Percentiles rank a stretch among this genome's conserved stretches.
phyloP scores from a whole-genome alignment of 2,888 invertebrate genomes.

The Eupelmus urozonus region DNA sequence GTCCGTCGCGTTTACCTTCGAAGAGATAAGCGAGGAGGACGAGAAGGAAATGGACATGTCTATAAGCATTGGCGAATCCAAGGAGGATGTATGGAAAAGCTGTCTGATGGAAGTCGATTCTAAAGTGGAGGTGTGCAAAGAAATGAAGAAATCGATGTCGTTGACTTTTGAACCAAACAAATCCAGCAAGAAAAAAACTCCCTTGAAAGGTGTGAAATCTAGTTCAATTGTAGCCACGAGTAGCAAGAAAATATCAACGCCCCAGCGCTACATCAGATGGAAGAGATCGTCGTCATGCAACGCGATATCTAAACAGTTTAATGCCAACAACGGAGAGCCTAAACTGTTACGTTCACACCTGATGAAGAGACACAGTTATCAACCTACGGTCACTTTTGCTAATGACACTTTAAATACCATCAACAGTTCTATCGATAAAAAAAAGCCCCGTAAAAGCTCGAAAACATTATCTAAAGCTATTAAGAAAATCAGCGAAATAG shows the following conservation, averaged over 20 bases:
- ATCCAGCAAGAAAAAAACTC: background rate
- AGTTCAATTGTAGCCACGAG: conserved; percentile 50
- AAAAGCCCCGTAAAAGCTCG: conserved; percentile 40
- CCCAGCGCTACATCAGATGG: conserved; percentile 68
- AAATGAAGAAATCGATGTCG: conserved; percentile 12
- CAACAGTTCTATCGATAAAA: background rate
- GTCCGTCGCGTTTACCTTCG: conserved; percentile 60
- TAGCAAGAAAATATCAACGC: conserved; percentile 61
- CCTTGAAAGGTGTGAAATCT: conserved; percentile 39
- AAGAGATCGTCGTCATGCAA: conserved; percentile 68
- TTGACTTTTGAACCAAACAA: background rate
- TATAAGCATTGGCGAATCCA: conserved; percentile 8
- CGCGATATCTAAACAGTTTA: conserved; percentile 58
- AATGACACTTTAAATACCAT: conserved; percentile 9
- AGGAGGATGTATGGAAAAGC: conserved; percentile 23
- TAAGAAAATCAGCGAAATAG: conserved; percentile 68
- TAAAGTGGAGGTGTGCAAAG: conserved; percentile 54
- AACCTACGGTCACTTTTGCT: conserved; percentile 22
- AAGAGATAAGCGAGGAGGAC: conserved; percentile 35
- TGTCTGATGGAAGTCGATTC: conserved; percentile 62
- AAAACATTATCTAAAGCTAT: conserved; percentile 59
- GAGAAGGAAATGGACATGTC: conserved; percentile 1
- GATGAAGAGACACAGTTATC: conserved; percentile 60
- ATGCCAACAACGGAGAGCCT: conserved; percentile 49
- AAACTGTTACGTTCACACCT: conserved; percentile 61